phyloP scores from a whole-genome alignment of 2,797 vertebrate genomes.

The Zalophus californianus region DNA sequence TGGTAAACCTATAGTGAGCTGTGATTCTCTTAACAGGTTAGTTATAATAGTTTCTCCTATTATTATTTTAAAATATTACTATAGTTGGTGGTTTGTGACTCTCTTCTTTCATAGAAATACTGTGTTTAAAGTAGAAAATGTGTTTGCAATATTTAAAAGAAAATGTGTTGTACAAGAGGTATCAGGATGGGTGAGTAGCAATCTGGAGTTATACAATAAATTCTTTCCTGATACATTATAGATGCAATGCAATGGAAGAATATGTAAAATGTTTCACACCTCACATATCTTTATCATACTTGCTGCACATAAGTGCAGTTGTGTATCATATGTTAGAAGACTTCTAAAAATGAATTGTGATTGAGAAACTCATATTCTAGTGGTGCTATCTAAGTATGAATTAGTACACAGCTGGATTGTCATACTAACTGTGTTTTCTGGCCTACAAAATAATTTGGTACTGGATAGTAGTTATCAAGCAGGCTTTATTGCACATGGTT shows the following conservation, averaged over 20 bases:
- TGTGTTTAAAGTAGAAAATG: background rate
- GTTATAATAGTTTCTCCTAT: background rate
- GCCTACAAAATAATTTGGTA: background rate
- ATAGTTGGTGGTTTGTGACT: background rate
- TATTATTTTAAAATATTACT: background rate
- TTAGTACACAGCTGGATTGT: background rate
- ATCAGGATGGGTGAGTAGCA: background rate
- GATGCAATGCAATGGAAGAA: background rate
- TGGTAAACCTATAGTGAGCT: background rate
- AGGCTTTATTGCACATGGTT: background rate
- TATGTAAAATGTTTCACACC: constrained; percentile 10
- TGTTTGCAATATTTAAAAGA: constrained; percentile 4
- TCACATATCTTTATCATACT: constrained; percentile 5
- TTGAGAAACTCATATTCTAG: background rate
- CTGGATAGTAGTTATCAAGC: background rate
- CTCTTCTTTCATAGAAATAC: background rate
- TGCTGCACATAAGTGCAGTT: background rate
- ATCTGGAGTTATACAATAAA: background rate
- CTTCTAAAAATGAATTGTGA: constrained; percentile 41
- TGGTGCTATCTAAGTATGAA: background rate
- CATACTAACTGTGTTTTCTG: constrained; percentile 5
- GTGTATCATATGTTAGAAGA: background rate
- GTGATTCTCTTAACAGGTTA: background rate
- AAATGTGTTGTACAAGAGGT: background rate
- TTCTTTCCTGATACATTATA: background rate